Percentiles rank a stretch among this genome's conserved stretches.
These are phyloP conservation scores for Lichenostomus cassidix DNA, from an alignment of 2,113 vertebrate species.

Conservation along the genomic window DNA sequence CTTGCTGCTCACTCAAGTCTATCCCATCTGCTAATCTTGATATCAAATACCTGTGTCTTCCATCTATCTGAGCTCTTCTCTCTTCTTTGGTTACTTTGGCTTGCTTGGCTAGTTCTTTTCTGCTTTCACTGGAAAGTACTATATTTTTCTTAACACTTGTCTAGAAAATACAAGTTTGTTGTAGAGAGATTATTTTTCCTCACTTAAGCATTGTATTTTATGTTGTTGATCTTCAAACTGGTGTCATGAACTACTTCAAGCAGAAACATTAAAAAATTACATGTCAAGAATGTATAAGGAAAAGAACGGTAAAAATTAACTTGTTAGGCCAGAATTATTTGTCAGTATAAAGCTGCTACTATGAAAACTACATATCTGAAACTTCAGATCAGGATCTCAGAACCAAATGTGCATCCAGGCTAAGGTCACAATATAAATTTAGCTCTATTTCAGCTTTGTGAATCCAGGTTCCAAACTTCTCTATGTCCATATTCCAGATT, in stretches of 20 bases:
- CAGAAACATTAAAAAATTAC: neutral
- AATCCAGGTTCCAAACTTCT: neutral
- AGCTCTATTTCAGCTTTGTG: neutral
- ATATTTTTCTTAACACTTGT: slow-evolving; percentile 63
- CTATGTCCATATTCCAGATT: neutral
- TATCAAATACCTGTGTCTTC: slow-evolving; percentile 78
- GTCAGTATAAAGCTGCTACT: neutral
- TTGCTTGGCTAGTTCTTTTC: slow-evolving; percentile 74
- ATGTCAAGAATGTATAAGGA: neutral
- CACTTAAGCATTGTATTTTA: neutral
- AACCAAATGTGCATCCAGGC: neutral
- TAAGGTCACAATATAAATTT: neutral
- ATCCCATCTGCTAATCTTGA: slow-evolving; percentile 68
- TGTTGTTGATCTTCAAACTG: neutral
- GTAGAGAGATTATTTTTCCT: neutral
- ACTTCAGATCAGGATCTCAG: neutral
- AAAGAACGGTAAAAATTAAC: neutral
- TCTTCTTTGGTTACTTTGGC: slow-evolving; percentile 71
- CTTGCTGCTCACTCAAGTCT: slow-evolving; percentile 68
- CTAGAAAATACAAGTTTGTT: slow-evolving; percentile 56
- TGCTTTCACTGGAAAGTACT: slow-evolving; percentile 74
- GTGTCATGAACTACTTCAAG: neutral
- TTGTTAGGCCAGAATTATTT: neutral
- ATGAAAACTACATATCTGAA: neutral
- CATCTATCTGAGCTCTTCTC: slow-evolving; percentile 74